Percentiles rank a stretch among this genome's conserved stretches.
phyloP scores from a whole-genome alignment of 2,888 invertebrate species.

The Lithosia quadra region DNA sequence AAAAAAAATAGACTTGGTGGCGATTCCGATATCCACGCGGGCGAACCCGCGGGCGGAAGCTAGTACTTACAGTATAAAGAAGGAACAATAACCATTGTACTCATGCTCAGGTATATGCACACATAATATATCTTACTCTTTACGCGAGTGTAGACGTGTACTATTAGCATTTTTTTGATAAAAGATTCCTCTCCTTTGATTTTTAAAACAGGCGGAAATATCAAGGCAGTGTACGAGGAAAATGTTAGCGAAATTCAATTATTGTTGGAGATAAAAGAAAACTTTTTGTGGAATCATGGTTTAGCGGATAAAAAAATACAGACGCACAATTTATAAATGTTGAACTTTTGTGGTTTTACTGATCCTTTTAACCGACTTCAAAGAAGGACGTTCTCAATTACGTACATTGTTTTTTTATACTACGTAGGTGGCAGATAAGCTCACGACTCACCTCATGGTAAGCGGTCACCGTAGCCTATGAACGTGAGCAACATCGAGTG shows the following conservation, averaged over 20 bases:
- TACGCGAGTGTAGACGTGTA: not conserved
- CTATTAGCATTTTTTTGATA: slow-evolving; percentile 3
- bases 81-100: not conserved
- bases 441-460: too few relatives aligned
- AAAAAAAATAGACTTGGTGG: too few relatives aligned
- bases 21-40: too few relatives aligned
- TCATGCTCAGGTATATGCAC: not conserved
- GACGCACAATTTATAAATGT: slow-evolving; percentile 5
- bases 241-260: slow-evolving; percentile 24
- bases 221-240: slow-evolving; percentile 13
- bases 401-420: too few relatives aligned
- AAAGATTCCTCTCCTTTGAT: slow-evolving; percentile 15
- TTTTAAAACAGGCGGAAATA: slow-evolving; percentile 18
- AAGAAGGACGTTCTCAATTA: too few relatives aligned
- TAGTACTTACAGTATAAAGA: not conserved
- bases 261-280: slow-evolving; percentile 22
- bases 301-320: slow-evolving; percentile 8
- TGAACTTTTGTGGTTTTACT: slow-evolving; percentile 13
- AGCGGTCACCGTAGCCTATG: too few relatives aligned
- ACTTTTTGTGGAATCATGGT: slow-evolving; percentile 13
- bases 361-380: too few relatives aligned
- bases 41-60: too few relatives aligned
- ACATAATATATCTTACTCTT: not conserved
- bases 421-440: too few relatives aligned
- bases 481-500: too few relatives aligned